phyloP scores from a whole-genome alignment of 1,140 invertebrate genomes.

The Melitaea cinxia region DNA sequence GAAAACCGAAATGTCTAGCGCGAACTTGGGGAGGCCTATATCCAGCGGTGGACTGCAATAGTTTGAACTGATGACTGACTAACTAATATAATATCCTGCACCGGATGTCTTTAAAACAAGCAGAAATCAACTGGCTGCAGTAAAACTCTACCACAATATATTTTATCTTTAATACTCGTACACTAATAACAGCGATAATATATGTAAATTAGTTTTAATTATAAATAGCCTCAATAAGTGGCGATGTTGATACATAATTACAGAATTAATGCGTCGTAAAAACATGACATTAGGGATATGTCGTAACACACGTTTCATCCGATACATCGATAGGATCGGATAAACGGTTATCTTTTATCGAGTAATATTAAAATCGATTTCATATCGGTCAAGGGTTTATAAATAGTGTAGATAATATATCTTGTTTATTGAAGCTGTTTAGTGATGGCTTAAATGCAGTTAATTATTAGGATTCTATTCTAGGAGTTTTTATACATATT shows the following conservation, averaged over 20 bases:
- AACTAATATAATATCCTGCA: too few relatives aligned
- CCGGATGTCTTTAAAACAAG: too few relatives aligned
- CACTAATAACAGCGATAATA: too few relatives aligned
- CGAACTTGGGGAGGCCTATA: too few relatives aligned
- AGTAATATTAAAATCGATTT: conserved; percentile 41
- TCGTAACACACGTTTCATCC: background rate
- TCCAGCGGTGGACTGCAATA: too few relatives aligned
- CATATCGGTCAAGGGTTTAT: conserved; percentile 34
- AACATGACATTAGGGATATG: conserved; percentile 14
- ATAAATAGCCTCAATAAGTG: background rate
- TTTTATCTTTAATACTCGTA: too few relatives aligned
- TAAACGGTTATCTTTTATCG: conserved; percentile 33
- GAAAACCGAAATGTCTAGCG: too few relatives aligned
- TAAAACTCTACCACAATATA: too few relatives aligned
- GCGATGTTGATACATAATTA: conserved; percentile 15
- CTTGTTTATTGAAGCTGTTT: conserved; percentile 40
- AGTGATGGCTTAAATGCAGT: conserved; percentile 27
- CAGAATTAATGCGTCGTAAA: background rate
- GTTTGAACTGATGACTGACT: too few relatives aligned
- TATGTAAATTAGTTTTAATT: background rate
- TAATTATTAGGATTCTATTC: conserved; percentile 38
- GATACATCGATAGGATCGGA: too few relatives aligned
- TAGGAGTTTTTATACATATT: too few relatives aligned
- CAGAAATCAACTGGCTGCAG: too few relatives aligned
- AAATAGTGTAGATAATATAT: conserved; percentile 41